Evolutionary conservation across 1,140 invertebrate genomes (phyloP).

Genomic region (Leptinotarsa lineolata): DNA sequence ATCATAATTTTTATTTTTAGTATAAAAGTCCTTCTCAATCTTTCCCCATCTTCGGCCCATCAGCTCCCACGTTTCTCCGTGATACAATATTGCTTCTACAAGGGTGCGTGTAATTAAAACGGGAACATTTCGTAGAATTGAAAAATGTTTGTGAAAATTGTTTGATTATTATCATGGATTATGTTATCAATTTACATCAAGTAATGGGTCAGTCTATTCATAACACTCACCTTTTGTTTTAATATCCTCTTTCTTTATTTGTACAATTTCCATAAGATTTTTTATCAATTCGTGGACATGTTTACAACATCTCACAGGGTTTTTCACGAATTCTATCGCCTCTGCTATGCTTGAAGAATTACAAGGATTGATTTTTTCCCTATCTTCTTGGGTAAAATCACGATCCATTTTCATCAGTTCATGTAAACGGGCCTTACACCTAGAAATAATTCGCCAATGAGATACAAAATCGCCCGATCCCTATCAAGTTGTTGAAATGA

Average conservation of each 20-base stretch:
- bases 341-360: constrained; percentile 83
- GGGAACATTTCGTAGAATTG: background rate
- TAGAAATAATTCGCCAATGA: constrained; percentile 53
- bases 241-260: constrained; percentile 82
- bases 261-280: constrained; percentile 83
- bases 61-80: constrained; percentile 98
- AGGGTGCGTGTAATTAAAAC: constrained; percentile 31
- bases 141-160: too few relatives aligned
- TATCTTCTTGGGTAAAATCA: constrained; percentile 87
- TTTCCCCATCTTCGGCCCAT: constrained; percentile 98
- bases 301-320: constrained; percentile 92
- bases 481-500: too few relatives aligned
- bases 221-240: constrained; percentile 75
- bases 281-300: constrained; percentile 86
- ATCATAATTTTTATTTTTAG: constrained; percentile 91
- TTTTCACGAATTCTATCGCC: constrained; percentile 94
- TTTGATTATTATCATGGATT: too few relatives aligned
- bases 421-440: constrained; percentile 93
- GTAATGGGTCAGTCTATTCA: too few relatives aligned
- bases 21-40: constrained; percentile 97
- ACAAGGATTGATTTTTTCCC: constrained; percentile 86
- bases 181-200: too few relatives aligned
- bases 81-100: constrained; percentile 88
- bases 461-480: too few relatives aligned
- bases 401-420: constrained; percentile 89